Conservation (phyloP, 2,113 vertebrate genomes). For the Poeciliopsis prolifica region DNA sequence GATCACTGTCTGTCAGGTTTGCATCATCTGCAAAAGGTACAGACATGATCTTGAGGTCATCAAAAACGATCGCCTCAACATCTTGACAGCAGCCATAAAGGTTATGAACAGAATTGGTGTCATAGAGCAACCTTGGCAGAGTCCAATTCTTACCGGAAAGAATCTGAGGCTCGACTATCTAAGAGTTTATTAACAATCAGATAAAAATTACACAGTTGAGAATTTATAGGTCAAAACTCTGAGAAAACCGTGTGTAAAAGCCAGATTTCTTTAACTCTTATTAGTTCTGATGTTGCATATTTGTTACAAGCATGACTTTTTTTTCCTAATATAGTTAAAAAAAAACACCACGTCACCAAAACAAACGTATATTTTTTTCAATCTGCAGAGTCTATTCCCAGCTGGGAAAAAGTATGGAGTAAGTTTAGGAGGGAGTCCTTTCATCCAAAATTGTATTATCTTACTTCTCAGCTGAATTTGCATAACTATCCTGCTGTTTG, state of each 20-base stretch:
- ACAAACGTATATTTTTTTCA: slow-evolving; percentile 13
- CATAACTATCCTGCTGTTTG: slow-evolving; percentile 59
- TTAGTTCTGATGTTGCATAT: slow-evolving; percentile 12
- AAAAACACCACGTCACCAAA: slow-evolving; percentile 2
- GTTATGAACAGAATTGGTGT: too few relatives aligned
- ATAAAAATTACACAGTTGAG: not conserved
- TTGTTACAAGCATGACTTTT: slow-evolving; percentile 14
- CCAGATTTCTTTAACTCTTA: not conserved
- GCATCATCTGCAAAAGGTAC: too few relatives aligned
- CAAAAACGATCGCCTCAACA: too few relatives aligned
- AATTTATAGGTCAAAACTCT: too few relatives aligned
- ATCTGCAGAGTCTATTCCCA: slow-evolving; percentile 30
- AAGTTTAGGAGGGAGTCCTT: slow-evolving; percentile 44
- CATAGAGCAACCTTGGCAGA: too few relatives aligned
- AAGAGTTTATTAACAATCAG: not conserved
- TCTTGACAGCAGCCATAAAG: too few relatives aligned
- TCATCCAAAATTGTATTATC: slow-evolving; percentile 49
- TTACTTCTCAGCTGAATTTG: slow-evolving; percentile 52
- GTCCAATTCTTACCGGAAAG: too few relatives aligned
- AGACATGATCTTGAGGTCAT: too few relatives aligned
- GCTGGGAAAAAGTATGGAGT: slow-evolving; percentile 12
- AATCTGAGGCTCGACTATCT: too few relatives aligned
- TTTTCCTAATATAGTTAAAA: slow-evolving; percentile 11
- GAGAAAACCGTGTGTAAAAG: too few relatives aligned
- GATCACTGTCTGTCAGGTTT: too few relatives aligned